Base-by-base conservation (phyloP, 64 coral and sea anemone species). In the Montipora cactus region DNA sequence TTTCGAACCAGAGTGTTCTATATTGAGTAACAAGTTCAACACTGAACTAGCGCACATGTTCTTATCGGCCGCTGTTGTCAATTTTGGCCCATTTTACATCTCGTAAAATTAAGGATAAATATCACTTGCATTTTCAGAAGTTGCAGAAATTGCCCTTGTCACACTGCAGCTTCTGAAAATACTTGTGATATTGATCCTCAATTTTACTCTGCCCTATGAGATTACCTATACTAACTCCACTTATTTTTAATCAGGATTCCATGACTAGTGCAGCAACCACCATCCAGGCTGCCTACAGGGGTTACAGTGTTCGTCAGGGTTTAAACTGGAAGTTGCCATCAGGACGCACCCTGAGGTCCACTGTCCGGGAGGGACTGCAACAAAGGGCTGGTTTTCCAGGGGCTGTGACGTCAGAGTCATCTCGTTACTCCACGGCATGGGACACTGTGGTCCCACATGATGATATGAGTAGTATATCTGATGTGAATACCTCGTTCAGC, bases 261-360 rank as follows among this genome's bases (percentile, higher is more conserved):
- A 88, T 73, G 67, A 88, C 88, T n/a, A 88, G 74, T 44, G 98
- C 98, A 13, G 98, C 95, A 19, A 99, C 98, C 19, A 99, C 91
- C 44, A 99, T 99, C 73, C 98, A 99, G 67, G 98, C 98, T 5
- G 92, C 79, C 3, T 99, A 94, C 49, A 87, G 98, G 48, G 98
- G 98, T 14, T 92, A 99, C 84, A 99, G 92, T 66, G 91, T 93
- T 16, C 91, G 98, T 4, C 92, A 99, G 9, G 92, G 98, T 11
- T 73, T 92, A 16, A 91, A 92, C 81, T 99, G 98, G 98, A 99
- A 89, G 72, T 89, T 94, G 2, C 96, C 96, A 18, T 97, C 96
- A 47, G 96, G 96, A 73, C 93, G 89, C n/a, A 97, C 93, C 57
- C 89, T 97, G 72, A 93, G 96, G 53, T 93, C 89, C 47, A 89